phyloP scores from a whole-genome alignment of 1,140 invertebrate genomes.

The Habropoda laboriosa region DNA sequence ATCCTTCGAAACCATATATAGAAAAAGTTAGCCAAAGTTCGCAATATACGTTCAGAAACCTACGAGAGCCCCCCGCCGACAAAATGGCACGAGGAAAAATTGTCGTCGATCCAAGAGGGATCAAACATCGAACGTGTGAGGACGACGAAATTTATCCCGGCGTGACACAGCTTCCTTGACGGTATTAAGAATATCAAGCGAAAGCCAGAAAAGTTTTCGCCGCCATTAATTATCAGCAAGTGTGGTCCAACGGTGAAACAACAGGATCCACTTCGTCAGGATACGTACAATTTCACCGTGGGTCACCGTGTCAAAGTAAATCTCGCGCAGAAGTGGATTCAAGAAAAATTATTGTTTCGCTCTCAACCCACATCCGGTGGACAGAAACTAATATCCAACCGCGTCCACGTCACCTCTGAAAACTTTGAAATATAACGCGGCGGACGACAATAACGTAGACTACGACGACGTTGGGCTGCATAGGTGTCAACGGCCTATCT shows the following conservation, averaged over 20 bases:
- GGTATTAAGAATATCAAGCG: constrained; percentile 33
- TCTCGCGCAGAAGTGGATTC: constrained; percentile 55
- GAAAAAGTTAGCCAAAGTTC: neutral
- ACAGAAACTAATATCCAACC: constrained; percentile 51
- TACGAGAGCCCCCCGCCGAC: neutral
- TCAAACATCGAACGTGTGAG: neutral
- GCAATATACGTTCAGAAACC: neutral
- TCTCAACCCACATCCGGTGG: constrained; percentile 55
- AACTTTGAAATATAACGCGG: constrained; percentile 42
- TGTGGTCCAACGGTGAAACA: constrained; percentile 1
- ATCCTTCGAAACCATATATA: too few relatives aligned
- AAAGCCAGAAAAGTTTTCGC: constrained; percentile 26
- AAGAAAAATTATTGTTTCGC: constrained; percentile 64
- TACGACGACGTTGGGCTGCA: neutral
- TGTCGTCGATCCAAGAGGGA: neutral
- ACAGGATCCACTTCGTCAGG: constrained; percentile 23
- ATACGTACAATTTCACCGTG: constrained; percentile 48
- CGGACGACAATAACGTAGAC: neutral
- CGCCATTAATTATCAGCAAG: constrained; percentile 29
- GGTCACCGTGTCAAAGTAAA: constrained; percentile 57
- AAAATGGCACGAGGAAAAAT: neutral
- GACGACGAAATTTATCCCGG: constrained; percentile 27
- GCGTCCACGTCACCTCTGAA: constrained; percentile 18
- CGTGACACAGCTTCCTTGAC: neutral
- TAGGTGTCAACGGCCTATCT: constrained; percentile 3